A percentile compares a stretch with the other conserved stretches of the same genome.
Evolutionary conservation across 2,113 vertebrate genomes (phyloP).

Genomic region (Hyaena hyaena): DNA sequence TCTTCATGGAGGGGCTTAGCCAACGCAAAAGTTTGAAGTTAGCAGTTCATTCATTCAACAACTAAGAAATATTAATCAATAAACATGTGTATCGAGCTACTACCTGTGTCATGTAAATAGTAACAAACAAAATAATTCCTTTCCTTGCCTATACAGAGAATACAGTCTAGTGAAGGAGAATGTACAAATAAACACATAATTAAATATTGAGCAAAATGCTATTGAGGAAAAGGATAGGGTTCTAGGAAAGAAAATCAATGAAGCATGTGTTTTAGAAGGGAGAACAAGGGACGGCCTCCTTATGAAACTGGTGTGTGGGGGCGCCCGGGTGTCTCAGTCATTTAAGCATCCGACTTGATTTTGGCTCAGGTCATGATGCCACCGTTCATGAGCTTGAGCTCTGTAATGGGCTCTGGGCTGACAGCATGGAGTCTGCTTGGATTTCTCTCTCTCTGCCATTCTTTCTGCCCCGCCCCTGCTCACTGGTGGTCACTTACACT

Average conservation of each 20-base stretch:
- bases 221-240: neutral
- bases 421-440: too few species aligned
- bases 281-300: neutral
- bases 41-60: neutral
- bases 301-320: neutral
- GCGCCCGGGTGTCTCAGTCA: too few species aligned
- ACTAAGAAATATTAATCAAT: neutral
- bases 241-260: neutral
- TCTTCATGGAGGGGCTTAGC: neutral
- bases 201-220: constrained; percentile 56
- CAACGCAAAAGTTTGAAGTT: neutral
- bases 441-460: too few species aligned
- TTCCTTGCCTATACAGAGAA: neutral
- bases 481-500: too few species aligned
- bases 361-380: too few species aligned
- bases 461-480: too few species aligned
- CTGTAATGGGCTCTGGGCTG: too few species aligned
- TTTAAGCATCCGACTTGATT: too few species aligned
- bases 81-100: neutral
- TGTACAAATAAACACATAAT: constrained; percentile 10
- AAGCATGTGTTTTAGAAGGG: neutral
- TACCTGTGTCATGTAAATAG: neutral
- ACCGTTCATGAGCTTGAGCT: too few species aligned
- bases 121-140: neutral
- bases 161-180: neutral